Percentiles rank a stretch among this genome's conserved stretches.
These are phyloP conservation scores for Pseudois nayaur DNA, from an alignment of 2,113 vertebrate genomes.

Conservation along the genomic window DNA sequence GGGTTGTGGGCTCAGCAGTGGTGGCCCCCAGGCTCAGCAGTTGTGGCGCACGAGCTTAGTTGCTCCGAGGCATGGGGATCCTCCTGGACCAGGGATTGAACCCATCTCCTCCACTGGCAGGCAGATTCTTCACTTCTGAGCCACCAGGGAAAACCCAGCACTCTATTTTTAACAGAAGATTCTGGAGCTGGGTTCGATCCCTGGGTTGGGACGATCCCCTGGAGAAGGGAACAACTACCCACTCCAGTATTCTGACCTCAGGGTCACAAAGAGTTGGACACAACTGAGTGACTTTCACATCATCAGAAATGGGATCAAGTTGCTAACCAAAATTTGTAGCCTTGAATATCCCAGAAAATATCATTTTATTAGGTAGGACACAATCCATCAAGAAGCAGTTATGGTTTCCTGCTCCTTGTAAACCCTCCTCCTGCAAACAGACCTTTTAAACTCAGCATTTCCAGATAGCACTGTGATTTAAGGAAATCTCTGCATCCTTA, in stretches of 20 bases:
- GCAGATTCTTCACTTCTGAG: background rate
- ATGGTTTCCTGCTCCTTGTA: background rate
- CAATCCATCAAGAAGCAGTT: too few species aligned
- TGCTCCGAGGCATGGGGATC: background rate
- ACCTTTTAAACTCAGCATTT: background rate
- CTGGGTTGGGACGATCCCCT: background rate
- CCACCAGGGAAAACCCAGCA: background rate
- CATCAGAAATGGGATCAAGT: background rate
- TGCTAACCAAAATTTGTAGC: background rate
- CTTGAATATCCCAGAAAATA: background rate
- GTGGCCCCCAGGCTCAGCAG: background rate
- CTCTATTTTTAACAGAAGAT: background rate
- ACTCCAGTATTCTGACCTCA: background rate
- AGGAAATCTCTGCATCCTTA: background rate
- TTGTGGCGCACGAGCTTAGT: background rate
- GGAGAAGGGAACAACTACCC: background rate
- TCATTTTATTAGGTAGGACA: background rate
- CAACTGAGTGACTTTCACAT: background rate
- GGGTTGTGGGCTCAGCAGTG: background rate
- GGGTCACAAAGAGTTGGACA: background rate
- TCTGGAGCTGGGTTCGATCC: background rate
- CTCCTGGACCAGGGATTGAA: background rate
- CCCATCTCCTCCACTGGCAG: background rate
- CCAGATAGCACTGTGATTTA: accelerated
- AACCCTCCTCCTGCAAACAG: background rate